Evolutionary conservation across 2,113 vertebrate genomes (phyloP).

Genomic region (Euleptes europaea): DNA sequence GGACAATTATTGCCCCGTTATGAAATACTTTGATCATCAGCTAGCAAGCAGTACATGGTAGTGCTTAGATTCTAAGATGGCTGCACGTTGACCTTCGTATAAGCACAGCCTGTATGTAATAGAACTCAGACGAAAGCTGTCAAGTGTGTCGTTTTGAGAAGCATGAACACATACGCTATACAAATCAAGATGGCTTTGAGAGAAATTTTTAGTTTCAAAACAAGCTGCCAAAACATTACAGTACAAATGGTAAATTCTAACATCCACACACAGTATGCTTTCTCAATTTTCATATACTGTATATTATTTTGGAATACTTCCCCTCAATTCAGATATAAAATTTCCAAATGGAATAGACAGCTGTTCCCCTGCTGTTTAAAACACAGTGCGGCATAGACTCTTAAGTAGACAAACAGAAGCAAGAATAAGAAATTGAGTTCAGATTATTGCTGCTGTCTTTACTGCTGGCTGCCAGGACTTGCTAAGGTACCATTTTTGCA

Average conservation of each 20-base stretch:
- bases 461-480: not conserved
- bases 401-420: slow-evolving; percentile 7
- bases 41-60: not conserved
- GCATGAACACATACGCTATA: not conserved
- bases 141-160: slow-evolving; percentile 2
- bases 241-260: not conserved
- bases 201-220: not conserved
- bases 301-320: slow-evolving; percentile 18
- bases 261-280: not conserved
- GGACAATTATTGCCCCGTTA: not conserved
- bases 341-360: slow-evolving; percentile 8
- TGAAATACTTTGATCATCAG: not conserved
- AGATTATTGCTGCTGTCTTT: slow-evolving; percentile 3
- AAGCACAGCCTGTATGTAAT: slow-evolving; percentile 11
- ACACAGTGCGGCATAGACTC: not conserved
- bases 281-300: slow-evolving; percentile 17
- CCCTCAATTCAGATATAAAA: not conserved
- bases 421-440: slow-evolving; percentile 10
- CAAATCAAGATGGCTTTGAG: slow-evolving; percentile 14
- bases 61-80: not conserved
- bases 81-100: not conserved
- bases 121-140: slow-evolving; percentile 8
- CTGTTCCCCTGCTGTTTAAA: not conserved
- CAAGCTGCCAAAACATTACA: not conserved
- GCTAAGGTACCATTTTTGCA: not conserved